phyloP scores from a whole-genome alignment of 2,797 vertebrate species.

The Triplophysa bombifrons region DNA sequence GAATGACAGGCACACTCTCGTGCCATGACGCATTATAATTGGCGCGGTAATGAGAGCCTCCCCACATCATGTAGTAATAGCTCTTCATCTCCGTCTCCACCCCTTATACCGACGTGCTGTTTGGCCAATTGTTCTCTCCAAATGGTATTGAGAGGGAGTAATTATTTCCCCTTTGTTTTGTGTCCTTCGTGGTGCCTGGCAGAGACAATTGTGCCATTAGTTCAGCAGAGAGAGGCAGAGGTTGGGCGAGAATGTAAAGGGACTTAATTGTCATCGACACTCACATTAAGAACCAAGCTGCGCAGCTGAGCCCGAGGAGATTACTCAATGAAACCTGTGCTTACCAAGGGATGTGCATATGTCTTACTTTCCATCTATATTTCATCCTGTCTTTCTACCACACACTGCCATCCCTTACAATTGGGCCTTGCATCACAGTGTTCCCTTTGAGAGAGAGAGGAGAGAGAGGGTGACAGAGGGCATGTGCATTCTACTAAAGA shows the following conservation, averaged over 20 bases:
- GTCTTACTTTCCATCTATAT: neutral
- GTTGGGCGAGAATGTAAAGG: slow-evolving; percentile 55
- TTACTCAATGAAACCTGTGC: slow-evolving; percentile 69
- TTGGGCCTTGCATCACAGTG: slow-evolving; percentile 34
- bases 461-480: slow-evolving; percentile 44
- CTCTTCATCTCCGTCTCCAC: slow-evolving; percentile 66
- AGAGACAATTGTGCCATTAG: slow-evolving; percentile 69
- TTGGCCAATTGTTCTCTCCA: slow-evolving; percentile 59
- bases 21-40: slow-evolving; percentile 73
- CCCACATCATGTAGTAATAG: slow-evolving; percentile 74
- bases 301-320: slow-evolving; percentile 75
- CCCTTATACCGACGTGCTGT: slow-evolving; percentile 15
- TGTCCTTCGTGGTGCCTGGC: slow-evolving; percentile 55
- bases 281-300: slow-evolving; percentile 76
- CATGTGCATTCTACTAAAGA: slow-evolving; percentile 41
- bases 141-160: slow-evolving; percentile 66
- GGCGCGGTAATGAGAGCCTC: slow-evolving; percentile 74
- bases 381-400: slow-evolving; percentile 1
- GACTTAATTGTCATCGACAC: slow-evolving; percentile 80
- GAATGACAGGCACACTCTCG: neutral
- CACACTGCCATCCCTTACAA: slow-evolving; percentile 25
- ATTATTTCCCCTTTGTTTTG: slow-evolving; percentile 70
- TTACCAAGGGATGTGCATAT: slow-evolving; percentile 28
- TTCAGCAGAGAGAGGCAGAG: slow-evolving; percentile 56
- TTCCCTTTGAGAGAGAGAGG: slow-evolving; percentile 27